Conservation (phyloP, 2,888 invertebrate genomes). For the Fragum fragum region DNA sequence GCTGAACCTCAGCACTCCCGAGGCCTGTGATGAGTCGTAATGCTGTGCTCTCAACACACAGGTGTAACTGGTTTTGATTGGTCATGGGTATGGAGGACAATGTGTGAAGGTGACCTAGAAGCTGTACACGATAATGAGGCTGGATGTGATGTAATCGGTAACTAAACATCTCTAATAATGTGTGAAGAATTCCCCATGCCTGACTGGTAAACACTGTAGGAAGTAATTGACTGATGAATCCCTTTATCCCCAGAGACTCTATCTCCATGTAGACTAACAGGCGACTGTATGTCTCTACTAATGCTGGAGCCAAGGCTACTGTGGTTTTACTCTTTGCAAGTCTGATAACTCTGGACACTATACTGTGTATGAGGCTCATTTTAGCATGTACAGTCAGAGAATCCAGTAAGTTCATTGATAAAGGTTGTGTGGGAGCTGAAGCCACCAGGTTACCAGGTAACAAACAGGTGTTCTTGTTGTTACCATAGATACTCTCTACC, state of each 20-base stretch:
- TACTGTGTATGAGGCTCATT: conserved; percentile 93
- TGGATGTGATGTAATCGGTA: conserved; percentile 98
- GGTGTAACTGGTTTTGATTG: conserved; percentile 97
- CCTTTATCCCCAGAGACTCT: conserved; percentile 98
- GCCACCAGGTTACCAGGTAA: conserved; percentile 87
- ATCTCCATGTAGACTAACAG: conserved; percentile 98
- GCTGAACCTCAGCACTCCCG: conserved; percentile 97
- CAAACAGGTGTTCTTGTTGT: conserved; percentile 83
- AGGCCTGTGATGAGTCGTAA: conserved; percentile 94
- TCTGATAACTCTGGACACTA: conserved; percentile 94
- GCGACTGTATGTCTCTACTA: conserved; percentile 97
- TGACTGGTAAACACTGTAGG: conserved; percentile 97
- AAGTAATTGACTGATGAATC: conserved; percentile 96
- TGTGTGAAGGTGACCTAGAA: conserved; percentile 96
- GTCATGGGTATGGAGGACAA: conserved; percentile 96
- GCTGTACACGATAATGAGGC: conserved; percentile 97
- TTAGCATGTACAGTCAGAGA: conserved; percentile 98
- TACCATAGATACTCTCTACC: conserved; percentile 93
- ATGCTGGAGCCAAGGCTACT: conserved; percentile 94
- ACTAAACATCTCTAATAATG: conserved; percentile 98
- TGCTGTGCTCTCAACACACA: conserved; percentile 97
- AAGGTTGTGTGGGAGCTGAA: conserved; percentile 93
- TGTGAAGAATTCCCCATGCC: conserved; percentile 98
- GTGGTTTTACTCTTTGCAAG: conserved; percentile 94
- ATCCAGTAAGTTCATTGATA: conserved; percentile 97